These are phyloP conservation scores for Musca domestica DNA, from an alignment of 1,140 invertebrate genomes.

Conservation along the genomic window DNA sequence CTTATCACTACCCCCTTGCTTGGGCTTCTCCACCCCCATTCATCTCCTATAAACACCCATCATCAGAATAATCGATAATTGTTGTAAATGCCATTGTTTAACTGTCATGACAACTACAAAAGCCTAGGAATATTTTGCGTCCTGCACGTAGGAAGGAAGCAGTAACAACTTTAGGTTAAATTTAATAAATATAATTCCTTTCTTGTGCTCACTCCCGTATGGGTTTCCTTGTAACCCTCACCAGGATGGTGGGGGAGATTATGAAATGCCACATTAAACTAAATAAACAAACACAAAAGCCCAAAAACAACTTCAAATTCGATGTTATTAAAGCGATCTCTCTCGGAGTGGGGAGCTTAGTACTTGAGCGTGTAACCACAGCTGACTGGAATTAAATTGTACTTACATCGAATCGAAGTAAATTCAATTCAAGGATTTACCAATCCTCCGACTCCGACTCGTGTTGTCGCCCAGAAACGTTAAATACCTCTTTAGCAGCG, in stretches of 20 bases:
- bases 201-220: not conserved
- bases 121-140: too few relatives aligned
- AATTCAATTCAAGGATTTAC: too few relatives aligned
- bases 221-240: too few relatives aligned
- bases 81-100: slow-evolving; percentile 10
- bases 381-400: slow-evolving; percentile 10
- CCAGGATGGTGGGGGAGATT: not conserved
- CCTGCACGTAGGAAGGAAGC: too few relatives aligned
- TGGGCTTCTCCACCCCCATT: not conserved
- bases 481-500: too few relatives aligned
- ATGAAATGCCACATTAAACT: slow-evolving; percentile 20
- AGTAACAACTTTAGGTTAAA: not conserved
- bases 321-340: not conserved
- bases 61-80: slow-evolving; percentile 6
- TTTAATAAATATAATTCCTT: not conserved
- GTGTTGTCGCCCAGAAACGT: too few relatives aligned
- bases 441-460: too few relatives aligned
- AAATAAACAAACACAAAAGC: slow-evolving; percentile 12
- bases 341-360: too few relatives aligned
- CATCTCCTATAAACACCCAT: not conserved
- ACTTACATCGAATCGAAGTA: too few relatives aligned
- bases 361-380: slow-evolving; percentile 16
- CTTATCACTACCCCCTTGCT: not conserved
- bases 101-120: not conserved
- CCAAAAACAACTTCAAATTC: not conserved